phyloP scores from a whole-genome alignment of 1,140 invertebrate species.

The Musca vetustissima region DNA sequence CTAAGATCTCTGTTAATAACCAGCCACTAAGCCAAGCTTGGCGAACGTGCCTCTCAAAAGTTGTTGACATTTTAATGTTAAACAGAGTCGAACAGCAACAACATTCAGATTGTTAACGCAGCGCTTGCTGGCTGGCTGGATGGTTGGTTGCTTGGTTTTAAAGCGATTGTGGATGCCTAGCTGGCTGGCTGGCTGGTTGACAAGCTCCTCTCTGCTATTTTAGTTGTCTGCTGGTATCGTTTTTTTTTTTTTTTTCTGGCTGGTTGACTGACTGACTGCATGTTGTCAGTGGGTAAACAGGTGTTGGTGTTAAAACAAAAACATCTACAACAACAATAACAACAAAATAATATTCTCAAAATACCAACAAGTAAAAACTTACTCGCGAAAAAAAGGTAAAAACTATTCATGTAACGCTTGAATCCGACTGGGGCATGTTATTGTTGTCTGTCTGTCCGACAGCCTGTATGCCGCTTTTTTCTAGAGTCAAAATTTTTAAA shows the following conservation, averaged over 20 bases:
- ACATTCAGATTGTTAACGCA: constrained; percentile 9
- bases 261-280: too few relatives aligned
- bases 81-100: background rate
- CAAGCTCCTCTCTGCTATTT: too few relatives aligned
- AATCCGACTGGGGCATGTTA: constrained; percentile 11
- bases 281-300: background rate
- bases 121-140: background rate
- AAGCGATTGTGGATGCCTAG: too few relatives aligned
- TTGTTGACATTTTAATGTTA: constrained; percentile 21
- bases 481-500: background rate
- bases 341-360: background rate
- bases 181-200: too few relatives aligned
- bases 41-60: background rate
- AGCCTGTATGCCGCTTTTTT: too few relatives aligned
- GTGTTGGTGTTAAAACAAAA: background rate
- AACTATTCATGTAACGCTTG: constrained; percentile 18
- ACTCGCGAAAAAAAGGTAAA: background rate
- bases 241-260: too few relatives aligned
- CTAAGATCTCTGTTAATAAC: background rate
- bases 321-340: background rate
- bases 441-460: too few relatives aligned
- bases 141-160: too few relatives aligned
- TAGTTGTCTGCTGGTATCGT: too few relatives aligned
- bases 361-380: background rate
- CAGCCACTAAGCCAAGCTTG: background rate